Evolutionary conservation across 1,140 invertebrate genomes (phyloP).

Genomic region (Pollicipes pollicipes): DNA sequence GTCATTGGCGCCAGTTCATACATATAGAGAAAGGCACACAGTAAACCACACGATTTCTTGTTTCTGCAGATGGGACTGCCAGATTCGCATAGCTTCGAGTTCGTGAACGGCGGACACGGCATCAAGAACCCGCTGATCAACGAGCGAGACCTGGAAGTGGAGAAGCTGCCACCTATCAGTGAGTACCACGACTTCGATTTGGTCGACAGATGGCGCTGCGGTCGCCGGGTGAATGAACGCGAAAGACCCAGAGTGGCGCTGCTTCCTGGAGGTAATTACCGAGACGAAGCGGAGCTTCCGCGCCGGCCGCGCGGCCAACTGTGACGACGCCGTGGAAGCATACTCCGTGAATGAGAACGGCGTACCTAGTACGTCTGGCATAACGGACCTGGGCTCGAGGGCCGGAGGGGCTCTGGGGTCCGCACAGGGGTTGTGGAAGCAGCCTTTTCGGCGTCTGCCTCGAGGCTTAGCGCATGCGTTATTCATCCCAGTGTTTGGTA

Average conservation of each 20-base stretch:
- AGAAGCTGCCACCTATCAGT: slow-evolving; percentile 22
- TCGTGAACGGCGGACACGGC: slow-evolving; percentile 95
- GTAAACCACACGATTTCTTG: slow-evolving; percentile 16
- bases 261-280: background rate
- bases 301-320: background rate
- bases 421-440: too few species aligned
- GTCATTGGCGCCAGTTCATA: too few species aligned
- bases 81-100: slow-evolving; percentile 72
- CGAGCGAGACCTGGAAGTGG: slow-evolving; percentile 31
- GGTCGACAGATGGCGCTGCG: background rate
- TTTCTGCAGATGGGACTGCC: slow-evolving; percentile 57
- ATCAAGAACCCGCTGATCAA: slow-evolving; percentile 92
- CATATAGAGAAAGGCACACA: too few species aligned
- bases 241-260: background rate
- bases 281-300: background rate
- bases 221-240: background rate
- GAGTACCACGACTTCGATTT: background rate
- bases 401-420: too few species aligned
- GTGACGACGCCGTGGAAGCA: background rate
- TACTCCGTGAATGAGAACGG: too few species aligned
- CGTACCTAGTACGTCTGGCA: too few species aligned
- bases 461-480: too few species aligned
- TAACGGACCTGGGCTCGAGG: too few species aligned
- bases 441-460: too few species aligned
- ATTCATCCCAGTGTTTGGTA: too few species aligned